Conservation (phyloP, 2,797 vertebrate genomes). For the Sebastes steindachneri region DNA sequence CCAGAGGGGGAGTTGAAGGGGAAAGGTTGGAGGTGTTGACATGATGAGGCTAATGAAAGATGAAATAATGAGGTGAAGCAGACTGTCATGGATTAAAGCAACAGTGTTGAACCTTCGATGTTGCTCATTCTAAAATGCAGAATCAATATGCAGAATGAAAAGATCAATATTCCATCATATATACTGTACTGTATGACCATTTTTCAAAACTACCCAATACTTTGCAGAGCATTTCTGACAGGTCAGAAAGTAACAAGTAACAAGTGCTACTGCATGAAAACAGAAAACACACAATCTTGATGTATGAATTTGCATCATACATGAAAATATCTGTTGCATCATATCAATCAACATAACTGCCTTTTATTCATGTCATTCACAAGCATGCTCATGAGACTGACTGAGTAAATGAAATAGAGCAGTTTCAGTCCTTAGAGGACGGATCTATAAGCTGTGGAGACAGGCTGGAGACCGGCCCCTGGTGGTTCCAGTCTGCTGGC, state of each 20-base stretch:
- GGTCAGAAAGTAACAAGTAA: background rate
- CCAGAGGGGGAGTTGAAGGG: background rate
- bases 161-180: background rate
- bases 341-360: background rate
- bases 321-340: background rate
- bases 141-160: background rate
- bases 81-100: background rate
- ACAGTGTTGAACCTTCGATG: background rate
- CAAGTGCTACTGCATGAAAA: background rate
- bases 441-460: background rate
- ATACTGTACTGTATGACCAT: background rate
- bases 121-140: background rate
- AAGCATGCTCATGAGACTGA: background rate
- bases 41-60: conserved; percentile 14
- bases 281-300: background rate
- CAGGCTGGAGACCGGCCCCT: background rate
- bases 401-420: background rate
- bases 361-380: background rate
- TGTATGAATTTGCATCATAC: background rate
- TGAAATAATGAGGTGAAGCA: background rate
- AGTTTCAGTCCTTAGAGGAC: background rate
- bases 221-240: background rate
- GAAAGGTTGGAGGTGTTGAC: background rate
- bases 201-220: background rate
- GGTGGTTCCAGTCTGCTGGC: conserved; percentile 11